phyloP scores from a whole-genome alignment of 2,888 invertebrate species.

The Drosophila cyrtoloma region DNA sequence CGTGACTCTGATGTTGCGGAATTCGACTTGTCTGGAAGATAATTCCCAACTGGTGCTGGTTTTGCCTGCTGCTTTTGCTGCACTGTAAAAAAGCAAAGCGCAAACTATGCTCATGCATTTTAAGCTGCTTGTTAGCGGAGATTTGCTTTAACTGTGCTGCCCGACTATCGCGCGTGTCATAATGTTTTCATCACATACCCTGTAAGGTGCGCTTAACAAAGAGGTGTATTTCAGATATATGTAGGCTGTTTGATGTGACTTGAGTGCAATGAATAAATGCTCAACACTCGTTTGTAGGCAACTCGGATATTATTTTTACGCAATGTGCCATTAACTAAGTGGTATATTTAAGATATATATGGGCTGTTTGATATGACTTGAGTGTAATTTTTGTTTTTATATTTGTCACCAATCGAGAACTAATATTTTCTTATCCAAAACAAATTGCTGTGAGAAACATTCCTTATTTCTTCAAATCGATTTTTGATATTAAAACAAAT shows the following conservation, averaged over 20 bases:
- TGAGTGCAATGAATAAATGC: not conserved
- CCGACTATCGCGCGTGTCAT: slow-evolving; percentile 61
- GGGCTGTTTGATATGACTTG: too few relatives aligned
- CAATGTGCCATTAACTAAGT: too few relatives aligned
- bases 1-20: slow-evolving; percentile 32
- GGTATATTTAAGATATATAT: too few relatives aligned
- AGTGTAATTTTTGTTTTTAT: not conserved
- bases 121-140: slow-evolving; percentile 72
- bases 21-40: slow-evolving; percentile 51
- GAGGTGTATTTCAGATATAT: too few relatives aligned
- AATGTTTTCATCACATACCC: slow-evolving; percentile 49
- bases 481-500: not conserved
- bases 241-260: not conserved
- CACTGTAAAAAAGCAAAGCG: slow-evolving; percentile 13
- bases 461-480: not conserved
- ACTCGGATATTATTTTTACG: not conserved
- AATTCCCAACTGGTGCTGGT: slow-evolving; percentile 40
- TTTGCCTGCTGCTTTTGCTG: slow-evolving; percentile 10
- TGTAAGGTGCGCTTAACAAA: not conserved
- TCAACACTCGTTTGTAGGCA: not conserved
- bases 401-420: not conserved
- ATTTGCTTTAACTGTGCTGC: slow-evolving; percentile 59
- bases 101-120: slow-evolving; percentile 53
- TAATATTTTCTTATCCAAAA: not conserved
- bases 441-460: not conserved